Conservation (phyloP, 2,888 invertebrate genomes). For the Platynereis dumerilii region DNA sequence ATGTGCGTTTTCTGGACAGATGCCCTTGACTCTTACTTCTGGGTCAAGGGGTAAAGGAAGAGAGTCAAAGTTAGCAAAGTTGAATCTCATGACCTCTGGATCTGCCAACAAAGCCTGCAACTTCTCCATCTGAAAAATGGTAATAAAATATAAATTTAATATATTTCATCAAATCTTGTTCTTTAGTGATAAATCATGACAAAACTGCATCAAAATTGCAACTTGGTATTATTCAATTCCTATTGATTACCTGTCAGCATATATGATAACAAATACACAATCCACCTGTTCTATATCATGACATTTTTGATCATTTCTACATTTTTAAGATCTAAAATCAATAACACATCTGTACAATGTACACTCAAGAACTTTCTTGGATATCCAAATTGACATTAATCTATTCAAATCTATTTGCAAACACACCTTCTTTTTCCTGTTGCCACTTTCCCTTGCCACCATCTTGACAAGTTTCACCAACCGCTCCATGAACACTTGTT, state of each 20-base stretch:
- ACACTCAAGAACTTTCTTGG: not conserved
- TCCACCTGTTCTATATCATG: too few species aligned
- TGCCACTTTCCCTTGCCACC: constrained; percentile 89
- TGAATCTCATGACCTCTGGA: constrained; percentile 67
- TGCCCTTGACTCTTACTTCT: constrained; percentile 83
- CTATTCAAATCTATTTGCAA: too few species aligned
- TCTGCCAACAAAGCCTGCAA: constrained; percentile 78
- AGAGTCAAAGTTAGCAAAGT: constrained; percentile 85
- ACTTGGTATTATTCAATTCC: too few species aligned
- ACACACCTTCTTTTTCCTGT: constrained; percentile 83
- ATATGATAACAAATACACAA: too few species aligned
- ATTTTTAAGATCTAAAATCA: too few species aligned
- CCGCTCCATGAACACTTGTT: constrained; percentile 90
- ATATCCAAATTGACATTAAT: not conserved
- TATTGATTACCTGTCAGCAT: too few species aligned
- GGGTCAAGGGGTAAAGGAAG: constrained; percentile 96
- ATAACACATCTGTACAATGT: not conserved
- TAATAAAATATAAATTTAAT: constrained; percentile 31
- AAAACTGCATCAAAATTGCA: too few species aligned
- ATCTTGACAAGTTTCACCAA: constrained; percentile 85
- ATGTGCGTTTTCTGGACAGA: constrained; percentile 79
- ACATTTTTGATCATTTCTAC: too few species aligned
- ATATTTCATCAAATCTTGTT: too few species aligned
- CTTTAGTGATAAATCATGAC: too few species aligned
- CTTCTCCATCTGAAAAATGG: constrained; percentile 72